A percentile compares a stretch with the other conserved stretches of the same genome.
Evolutionary conservation across 92 coral and sea anemone species (phyloP).

Genomic region (Heteractis magnifica): DNA sequence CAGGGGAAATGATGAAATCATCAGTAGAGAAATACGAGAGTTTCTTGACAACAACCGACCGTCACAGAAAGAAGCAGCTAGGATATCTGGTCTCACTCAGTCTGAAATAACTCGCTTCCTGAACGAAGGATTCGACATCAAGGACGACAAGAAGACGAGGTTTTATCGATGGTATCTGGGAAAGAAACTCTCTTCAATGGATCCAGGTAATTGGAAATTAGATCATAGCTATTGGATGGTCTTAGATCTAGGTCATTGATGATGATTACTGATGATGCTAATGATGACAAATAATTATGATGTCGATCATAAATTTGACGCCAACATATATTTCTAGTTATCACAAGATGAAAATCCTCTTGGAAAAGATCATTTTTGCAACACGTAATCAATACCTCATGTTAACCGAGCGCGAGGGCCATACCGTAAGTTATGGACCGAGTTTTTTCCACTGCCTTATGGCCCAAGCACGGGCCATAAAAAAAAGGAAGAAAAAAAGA

Average conservation of each 20-base stretch:
- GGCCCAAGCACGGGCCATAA: too few species aligned
- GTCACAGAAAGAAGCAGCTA: slow-evolving; percentile 74
- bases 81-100: slow-evolving; percentile 83
- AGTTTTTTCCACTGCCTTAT: too few species aligned
- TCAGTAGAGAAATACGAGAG: slow-evolving; percentile 89
- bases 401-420: too few species aligned
- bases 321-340: too few species aligned
- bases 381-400: too few species aligned
- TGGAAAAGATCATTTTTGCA: too few species aligned
- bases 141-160: slow-evolving; percentile 79
- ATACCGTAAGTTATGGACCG: too few species aligned
- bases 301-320: too few species aligned
- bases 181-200: slow-evolving; percentile 72
- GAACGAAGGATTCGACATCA: slow-evolving; percentile 79
- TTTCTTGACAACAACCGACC: slow-evolving; percentile 90
- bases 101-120: slow-evolving; percentile 79
- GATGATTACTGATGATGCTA: not conserved
- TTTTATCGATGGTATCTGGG: slow-evolving; percentile 92
- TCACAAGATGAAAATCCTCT: too few species aligned
- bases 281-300: not conserved
- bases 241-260: not conserved
- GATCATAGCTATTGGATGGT: not conserved
- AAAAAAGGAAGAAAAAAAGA: too few species aligned
- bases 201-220: slow-evolving; percentile 48
- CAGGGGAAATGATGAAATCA: slow-evolving; percentile 96